Evolutionary conservation across 2,888 invertebrate genomes (phyloP), one percentile per base, ranked within the genome.

Genomic region (Euproctis similis): DNA sequence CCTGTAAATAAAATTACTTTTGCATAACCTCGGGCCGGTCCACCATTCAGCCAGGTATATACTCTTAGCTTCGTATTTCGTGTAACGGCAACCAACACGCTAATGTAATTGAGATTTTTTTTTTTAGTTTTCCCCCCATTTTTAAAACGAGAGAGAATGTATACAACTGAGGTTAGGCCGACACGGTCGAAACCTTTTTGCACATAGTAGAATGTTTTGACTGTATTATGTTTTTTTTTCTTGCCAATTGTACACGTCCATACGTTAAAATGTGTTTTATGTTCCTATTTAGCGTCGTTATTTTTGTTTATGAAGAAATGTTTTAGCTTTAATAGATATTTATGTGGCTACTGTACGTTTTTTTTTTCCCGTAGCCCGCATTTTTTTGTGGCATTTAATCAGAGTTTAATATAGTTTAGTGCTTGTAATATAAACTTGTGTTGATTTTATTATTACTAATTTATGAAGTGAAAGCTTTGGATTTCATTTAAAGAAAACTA

Each of bases 21-120:
- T 30, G 34, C 34, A 27, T 23, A 46, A 37, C 35, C 44, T 42
- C 39, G 33, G 30, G 25, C 25, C 8, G 26, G 29, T 31, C 20
- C 31, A 38, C 47, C 35, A 48, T 55, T 51, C 50, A 44, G 36
- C 24, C 30, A n/a, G 26, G 29, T 31, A 37, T 36, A n/a, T n/a
- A n/a, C n/a, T n/a, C n/a, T n/a, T n/a, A 30, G 32, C 18, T 40
- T 46, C 59, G 51, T 55, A 55, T 66, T 67, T 58, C 54, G 50
- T 53, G 63, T 66, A 70, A 70, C 69, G 56, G 59, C 46, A 57
- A 53, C 59, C 52, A 51, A 47, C 59, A 54, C 57, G 68, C 67
- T 78, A 78, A 76, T 78, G 78, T 78, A 75, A 78, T 78, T 75
- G 76, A 64, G 54, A 60, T n/a, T n/a, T 47, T 61, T 51, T 61